A percentile compares a stretch with the other conserved stretches of the same genome.
phyloP scores from a whole-genome alignment of 2,113 vertebrate species.

The Morphnarchus princeps region DNA sequence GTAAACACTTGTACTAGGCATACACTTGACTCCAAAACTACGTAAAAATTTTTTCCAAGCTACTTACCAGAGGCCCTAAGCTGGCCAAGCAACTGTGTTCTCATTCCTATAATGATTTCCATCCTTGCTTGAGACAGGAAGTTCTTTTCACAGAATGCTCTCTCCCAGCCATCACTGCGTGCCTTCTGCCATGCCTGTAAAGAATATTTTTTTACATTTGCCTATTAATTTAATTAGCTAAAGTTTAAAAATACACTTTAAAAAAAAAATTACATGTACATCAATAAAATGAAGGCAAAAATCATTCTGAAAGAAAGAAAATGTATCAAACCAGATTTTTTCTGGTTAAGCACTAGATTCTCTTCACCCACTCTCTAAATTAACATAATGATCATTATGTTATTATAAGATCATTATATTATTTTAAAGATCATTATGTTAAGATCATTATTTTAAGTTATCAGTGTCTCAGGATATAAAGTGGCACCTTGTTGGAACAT shows the following conservation, averaged over 20 bases:
- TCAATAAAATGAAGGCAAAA: background rate
- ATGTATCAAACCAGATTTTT: background rate
- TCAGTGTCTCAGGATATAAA: background rate
- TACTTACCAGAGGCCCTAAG: conserved; percentile 91
- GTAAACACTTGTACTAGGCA: background rate
- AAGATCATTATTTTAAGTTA: background rate
- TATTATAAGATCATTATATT: background rate
- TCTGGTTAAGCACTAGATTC: background rate
- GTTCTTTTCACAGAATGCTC: conserved; percentile 93
- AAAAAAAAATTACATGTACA: background rate
- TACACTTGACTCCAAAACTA: background rate
- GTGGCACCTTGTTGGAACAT: background rate
- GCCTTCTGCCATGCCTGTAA: conserved; percentile 94
- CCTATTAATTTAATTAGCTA: background rate
- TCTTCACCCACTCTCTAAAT: background rate
- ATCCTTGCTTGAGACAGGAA: conserved; percentile 94
- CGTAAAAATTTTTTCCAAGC: background rate
- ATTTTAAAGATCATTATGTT: background rate
- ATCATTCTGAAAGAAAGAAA: background rate
- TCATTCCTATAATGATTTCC: conserved; percentile 94
- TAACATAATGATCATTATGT: background rate
- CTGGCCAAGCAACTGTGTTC: conserved; percentile 91
- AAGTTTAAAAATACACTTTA: background rate
- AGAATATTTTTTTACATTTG: background rate
- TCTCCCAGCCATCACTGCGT: conserved; percentile 88